Conservation (phyloP, 2,113 vertebrate species). For the Nothocercus nigrocapillus region DNA sequence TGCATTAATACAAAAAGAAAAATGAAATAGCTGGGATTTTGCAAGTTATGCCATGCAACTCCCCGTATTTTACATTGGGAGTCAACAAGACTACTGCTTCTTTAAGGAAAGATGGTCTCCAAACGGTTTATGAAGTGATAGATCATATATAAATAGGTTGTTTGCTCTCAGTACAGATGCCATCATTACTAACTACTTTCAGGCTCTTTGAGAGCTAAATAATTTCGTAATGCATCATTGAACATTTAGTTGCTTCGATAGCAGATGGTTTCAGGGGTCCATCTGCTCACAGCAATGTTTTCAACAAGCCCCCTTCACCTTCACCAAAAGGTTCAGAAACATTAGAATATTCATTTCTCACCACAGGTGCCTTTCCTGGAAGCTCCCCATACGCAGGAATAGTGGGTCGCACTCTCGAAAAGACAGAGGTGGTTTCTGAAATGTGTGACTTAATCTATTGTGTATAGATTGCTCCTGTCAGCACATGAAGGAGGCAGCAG, state of each 20-base stretch:
- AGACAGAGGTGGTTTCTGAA: conserved; percentile 46
- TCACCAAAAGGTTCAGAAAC: conserved; percentile 84
- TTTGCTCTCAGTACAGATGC: conserved; percentile 88
- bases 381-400: conserved; percentile 19
- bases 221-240: conserved; percentile 93
- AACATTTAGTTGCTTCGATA: conserved; percentile 89
- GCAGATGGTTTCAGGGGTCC: conserved; percentile 94
- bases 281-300: conserved; percentile 93
- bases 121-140: conserved; percentile 83
- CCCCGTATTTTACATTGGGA: conserved; percentile 27
- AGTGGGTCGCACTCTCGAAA: neutral
- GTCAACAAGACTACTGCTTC: conserved; percentile 69
- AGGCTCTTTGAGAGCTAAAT: conserved; percentile 94
- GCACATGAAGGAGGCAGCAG: neutral
- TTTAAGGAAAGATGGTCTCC: conserved; percentile 81
- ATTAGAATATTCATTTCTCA: conserved; percentile 82
- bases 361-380: conserved; percentile 72
- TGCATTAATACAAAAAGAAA: neutral
- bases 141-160: conserved; percentile 93
- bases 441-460: conserved; percentile 49
- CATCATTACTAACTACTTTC: conserved; percentile 92
- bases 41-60: neutral
- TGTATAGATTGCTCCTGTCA: conserved; percentile 26
- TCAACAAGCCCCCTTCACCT: conserved; percentile 93
- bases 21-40: neutral